phyloP scores from a whole-genome alignment of 2,797 vertebrate genomes.

The Synanceia verrucosa region DNA sequence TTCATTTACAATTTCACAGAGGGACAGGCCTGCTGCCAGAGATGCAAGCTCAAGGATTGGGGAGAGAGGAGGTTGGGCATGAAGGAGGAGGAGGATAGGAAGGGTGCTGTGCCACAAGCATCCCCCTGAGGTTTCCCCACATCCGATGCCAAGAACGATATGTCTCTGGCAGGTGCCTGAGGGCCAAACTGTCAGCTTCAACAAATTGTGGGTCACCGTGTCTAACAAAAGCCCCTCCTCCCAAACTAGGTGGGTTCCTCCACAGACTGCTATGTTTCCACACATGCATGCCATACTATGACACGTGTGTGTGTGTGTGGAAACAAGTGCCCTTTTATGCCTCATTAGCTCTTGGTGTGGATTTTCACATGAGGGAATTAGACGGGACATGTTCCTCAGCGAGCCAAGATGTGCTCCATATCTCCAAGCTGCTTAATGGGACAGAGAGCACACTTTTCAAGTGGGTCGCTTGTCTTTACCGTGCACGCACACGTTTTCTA shows the following conservation, averaged over 20 bases:
- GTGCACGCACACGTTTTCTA: neutral
- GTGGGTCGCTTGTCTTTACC: constrained; percentile 19
- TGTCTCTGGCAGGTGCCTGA: constrained; percentile 61
- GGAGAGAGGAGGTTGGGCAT: constrained; percentile 5
- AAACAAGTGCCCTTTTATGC: constrained; percentile 60
- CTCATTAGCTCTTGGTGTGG: constrained; percentile 62
- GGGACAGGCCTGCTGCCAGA: constrained; percentile 47
- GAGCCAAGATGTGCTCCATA: constrained; percentile 48
- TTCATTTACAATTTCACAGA: constrained; percentile 75
- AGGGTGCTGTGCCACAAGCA: constrained; percentile 39
- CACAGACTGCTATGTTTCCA: constrained; percentile 8
- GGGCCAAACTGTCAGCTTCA: constrained; percentile 65
- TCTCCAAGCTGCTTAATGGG: constrained; percentile 47
- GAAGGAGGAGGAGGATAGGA: neutral
- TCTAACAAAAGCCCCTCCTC: constrained; percentile 27
- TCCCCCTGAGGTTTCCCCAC: constrained; percentile 44
- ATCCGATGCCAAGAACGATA: constrained; percentile 58
- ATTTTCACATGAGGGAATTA: constrained; percentile 62
- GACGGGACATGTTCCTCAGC: constrained; percentile 33
- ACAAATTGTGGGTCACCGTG: constrained; percentile 66
- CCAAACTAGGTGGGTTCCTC: constrained; percentile 32
- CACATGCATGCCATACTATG: constrained; percentile 26
- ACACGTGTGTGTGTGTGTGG: neutral
- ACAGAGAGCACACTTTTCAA: constrained; percentile 41
- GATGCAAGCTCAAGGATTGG: constrained; percentile 35